These are phyloP conservation scores for Masnerella sp. DNA, from an alignment of 2,888 invertebrate species.

Conservation along the genomic window DNA sequence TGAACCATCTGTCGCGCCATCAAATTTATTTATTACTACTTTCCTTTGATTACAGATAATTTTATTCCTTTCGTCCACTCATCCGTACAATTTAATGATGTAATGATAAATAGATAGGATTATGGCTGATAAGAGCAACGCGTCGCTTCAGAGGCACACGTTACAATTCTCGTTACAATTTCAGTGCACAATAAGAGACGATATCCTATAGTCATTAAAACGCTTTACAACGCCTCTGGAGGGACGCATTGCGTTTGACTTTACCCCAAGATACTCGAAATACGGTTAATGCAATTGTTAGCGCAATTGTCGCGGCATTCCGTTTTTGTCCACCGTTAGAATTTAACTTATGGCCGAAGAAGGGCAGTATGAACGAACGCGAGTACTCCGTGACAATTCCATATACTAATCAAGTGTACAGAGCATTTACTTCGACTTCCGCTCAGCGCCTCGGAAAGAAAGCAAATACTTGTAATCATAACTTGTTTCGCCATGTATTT, in stretches of 20 bases:
- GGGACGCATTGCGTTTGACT: slow-evolving; percentile 40
- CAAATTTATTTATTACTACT: slow-evolving; percentile 64
- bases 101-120: slow-evolving; percentile 62
- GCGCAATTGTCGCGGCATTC: too few relatives aligned
- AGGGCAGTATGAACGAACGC: not conserved
- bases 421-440: slow-evolving; percentile 66
- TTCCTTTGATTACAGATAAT: slow-evolving; percentile 49
- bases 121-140: slow-evolving; percentile 45
- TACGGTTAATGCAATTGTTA: too few relatives aligned
- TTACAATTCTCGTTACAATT: slow-evolving; percentile 26
- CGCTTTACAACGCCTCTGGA: slow-evolving; percentile 24
- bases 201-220: slow-evolving; percentile 23
- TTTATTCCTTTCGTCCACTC: slow-evolving; percentile 63
- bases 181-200: slow-evolving; percentile 19
- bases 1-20: slow-evolving; percentile 63
- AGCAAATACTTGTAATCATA: slow-evolving; percentile 71
- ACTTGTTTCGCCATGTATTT: slow-evolving; percentile 77
- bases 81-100: slow-evolving; percentile 69
- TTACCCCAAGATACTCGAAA: slow-evolving; percentile 54
- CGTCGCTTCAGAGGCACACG: slow-evolving; percentile 21
- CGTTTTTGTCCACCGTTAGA: slow-evolving; percentile 42
- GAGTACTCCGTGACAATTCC: too few relatives aligned
- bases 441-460: slow-evolving; percentile 76
- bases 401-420: slow-evolving; percentile 63
- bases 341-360: slow-evolving; percentile 10